Evolutionary conservation across 2,113 vertebrate species (phyloP), one percentile per base, ranked within the genome.

Genomic region (Triplophysa dalaica): DNA sequence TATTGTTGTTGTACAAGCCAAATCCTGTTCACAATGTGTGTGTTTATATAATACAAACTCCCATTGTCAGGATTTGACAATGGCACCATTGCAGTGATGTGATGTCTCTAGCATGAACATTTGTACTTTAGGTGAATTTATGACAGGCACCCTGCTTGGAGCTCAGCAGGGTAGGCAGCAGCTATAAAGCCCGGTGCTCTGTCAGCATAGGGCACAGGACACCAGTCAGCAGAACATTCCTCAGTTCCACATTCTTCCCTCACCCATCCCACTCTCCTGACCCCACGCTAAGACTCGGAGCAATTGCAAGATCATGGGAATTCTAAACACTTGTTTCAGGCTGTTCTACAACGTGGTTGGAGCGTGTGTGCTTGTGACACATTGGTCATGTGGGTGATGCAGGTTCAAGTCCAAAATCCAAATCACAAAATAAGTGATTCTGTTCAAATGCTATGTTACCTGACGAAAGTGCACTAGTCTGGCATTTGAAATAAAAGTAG

Each of bases 191-290:
- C 80, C 22, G 82, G 60, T 56, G 78, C 50, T 78, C 83, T 58
- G 80, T 88, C 88, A 86, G 87, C 87, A 24, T 9, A 16, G 81
- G 24, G 50, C 77, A 67, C 86, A 88, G 87, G 82, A 89, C 87
- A 61, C 83, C 77, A 81, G 86, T 89, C 89, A 91, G 89, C 90
- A 90, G 70, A 89, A 90, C 88, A 89, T 89, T 88, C 86, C 78
- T 85, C 38, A 61, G 60, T 60, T 75, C 89, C 87, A 92, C 88
- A 91, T 92, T 91, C 90, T 90, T 90, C 88, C 87, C 82, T 78
- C 69, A 68, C 24, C 73, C 83, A 77, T 83, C 80, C 24, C 73
- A 54, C 6, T 41, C 43, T 10, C 12, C 63, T 79, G 82, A 83
- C 77, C 76, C 10, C 22, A 52, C 2, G 4, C 64, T 26, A 54